phyloP scores from a whole-genome alignment of 2,113 vertebrate genomes.

The Aramus guarauna region DNA sequence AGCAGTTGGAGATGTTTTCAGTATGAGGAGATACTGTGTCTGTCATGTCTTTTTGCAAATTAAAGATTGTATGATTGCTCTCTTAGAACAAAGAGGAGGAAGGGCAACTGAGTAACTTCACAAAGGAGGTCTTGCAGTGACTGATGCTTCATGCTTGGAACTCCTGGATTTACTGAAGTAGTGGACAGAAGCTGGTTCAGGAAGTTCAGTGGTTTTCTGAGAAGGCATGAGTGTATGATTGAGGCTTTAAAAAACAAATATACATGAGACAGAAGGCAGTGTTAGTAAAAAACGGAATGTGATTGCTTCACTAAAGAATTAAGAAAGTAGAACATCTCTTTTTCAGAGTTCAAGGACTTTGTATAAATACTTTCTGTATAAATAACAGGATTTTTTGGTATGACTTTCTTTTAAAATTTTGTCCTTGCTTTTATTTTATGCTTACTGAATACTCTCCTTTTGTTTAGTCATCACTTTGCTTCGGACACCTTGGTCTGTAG shows the following conservation, averaged over 20 bases:
- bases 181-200: not conserved
- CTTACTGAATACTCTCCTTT: not conserved
- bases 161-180: not conserved
- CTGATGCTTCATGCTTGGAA: not conserved
- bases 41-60: not conserved
- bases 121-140: not conserved
- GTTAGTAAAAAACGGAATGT: not conserved
- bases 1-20: not conserved
- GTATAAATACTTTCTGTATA: not conserved
- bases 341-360: not conserved
- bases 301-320: not conserved
- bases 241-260: not conserved
- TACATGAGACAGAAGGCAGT: not conserved
- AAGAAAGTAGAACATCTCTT: not conserved
- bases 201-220: not conserved
- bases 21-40: not conserved
- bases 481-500: not conserved
- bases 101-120: not conserved
- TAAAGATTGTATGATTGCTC: not conserved
- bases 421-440: constrained; percentile 24
- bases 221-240: not conserved
- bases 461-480: constrained; percentile 41
- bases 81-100: not conserved
- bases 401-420: not conserved
- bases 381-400: not conserved